Evolutionary conservation across 2,113 vertebrate genomes (phyloP), one percentile per base, ranked within the genome.

Genomic region (Campylomormyrus tamandua): DNA sequence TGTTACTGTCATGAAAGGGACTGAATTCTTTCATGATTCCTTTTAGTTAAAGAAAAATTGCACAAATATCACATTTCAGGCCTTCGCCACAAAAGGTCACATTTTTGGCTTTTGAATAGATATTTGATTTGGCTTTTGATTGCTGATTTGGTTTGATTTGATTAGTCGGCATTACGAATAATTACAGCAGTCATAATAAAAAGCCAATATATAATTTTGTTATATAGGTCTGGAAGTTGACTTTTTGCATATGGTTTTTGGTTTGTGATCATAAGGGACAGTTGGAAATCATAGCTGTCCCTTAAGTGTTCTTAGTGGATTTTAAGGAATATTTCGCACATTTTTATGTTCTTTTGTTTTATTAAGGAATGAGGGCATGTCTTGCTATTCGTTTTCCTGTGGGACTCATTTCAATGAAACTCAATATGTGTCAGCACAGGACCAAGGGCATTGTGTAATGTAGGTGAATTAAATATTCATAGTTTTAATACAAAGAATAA

Each of bases 41-140:
- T 50, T 87, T 50, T 39, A 86, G 83, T 86, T 1, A 53, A 87
- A 52, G 13, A 52, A 87, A n/a, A 50, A 52, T 31, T 56, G 27
- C 50, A 87, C 5, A 35, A 48, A 52, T 24, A 42, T 77, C 66
- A 56, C 74, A 83, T 83, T 53, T 89, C 88, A 53, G 49, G 27
- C 27, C 27, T 77, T 62, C 17, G n/a, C 39, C 21, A 77, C 24
- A 35, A 83, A 45, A 39, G 84, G 35, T 49, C n/a, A 66, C 50
- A n/a, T 89, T 52, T 58, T 13, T 45, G 31, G 31, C 7, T 31
- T 35, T 52, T 46, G 52, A 89, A 11, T 48, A 31, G 3, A 62
- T 92, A 89, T 91, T 90, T 83, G 89, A 83, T 91, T 58, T 45
- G 91, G 62, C 62, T 70, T 11, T 31, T 70, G 62, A 27, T 70